Percentiles rank a stretch among this genome's conserved stretches.
These are phyloP conservation scores for Alviniconcha strummeri DNA, from an alignment of 2,888 invertebrate species.

Conservation along the genomic window DNA sequence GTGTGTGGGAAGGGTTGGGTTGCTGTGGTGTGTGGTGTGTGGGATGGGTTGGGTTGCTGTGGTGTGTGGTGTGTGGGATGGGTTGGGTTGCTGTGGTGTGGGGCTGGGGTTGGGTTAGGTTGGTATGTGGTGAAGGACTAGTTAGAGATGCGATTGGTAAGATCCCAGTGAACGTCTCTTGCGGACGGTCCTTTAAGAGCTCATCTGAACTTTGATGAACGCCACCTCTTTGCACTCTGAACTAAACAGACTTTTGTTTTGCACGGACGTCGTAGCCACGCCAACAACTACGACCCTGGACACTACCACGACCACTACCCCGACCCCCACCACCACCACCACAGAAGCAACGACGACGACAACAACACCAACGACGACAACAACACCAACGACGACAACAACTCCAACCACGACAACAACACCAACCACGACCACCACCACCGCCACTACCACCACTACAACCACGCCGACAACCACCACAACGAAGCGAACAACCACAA, in stretches of 20 bases:
- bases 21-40: no score
- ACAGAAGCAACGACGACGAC: not conserved
- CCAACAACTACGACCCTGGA: not conserved
- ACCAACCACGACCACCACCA: not conserved
- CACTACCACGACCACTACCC: not conserved
- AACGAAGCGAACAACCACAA: conserved; percentile 7
- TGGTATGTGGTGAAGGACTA: no score
- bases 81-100: no score
- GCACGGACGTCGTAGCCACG: not conserved
- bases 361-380: not conserved
- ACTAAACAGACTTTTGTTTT: not conserved
- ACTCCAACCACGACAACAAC: not conserved
- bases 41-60: no score
- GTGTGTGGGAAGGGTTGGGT: no score
- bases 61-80: no score
- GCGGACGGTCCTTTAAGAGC: no score
- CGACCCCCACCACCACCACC: not conserved
- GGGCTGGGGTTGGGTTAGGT: no score
- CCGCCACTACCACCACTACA: not conserved
- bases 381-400: not conserved
- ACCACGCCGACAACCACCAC: conserved; percentile 17
- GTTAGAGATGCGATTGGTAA: no score
- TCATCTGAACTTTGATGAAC: no score
- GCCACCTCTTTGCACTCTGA: no score
- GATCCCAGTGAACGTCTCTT: no score